Evolutionary conservation across 2,113 vertebrate species (phyloP), one percentile per base, ranked within the genome.

Genomic region (Chinchilla lanigera): DNA sequence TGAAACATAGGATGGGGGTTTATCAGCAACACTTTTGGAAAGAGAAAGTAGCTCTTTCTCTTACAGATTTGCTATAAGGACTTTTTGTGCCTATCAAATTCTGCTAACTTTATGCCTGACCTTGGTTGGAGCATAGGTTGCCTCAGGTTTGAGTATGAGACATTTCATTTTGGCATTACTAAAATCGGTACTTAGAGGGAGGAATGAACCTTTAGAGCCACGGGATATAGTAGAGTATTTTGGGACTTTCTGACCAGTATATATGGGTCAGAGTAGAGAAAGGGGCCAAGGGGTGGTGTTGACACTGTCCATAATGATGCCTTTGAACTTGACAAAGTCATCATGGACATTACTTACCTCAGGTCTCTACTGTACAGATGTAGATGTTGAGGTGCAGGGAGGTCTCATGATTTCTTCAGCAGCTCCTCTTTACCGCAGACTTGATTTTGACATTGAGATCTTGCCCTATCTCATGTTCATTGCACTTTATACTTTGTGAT

Each of bases 241-340:
- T 20, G 4, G 9, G 38, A 22, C 8, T 92, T 89, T 90, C 11
- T 65, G 82, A 85, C 19, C 33, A 82, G 54, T 94, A 90, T 30
- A 56, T 77, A 26, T 60, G 71, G 77, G 26, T 41, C 28, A 88
- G 80, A 80, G 35, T 10, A 47, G 24, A 52, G 50, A 80, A 77
- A 96, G 33, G 41, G 63, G 24, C 44, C 41, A 50, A 80, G 35
- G 20, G 75, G 7, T 12, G 17, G 12, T 16, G 38, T 20, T 82
- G 44, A 10, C 35, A 65, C 83, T 33, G 0, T 78, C 67, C 90
- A 1, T 52, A 71, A 30, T 71, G 16, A 10, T 38, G 35, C 52
- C 44, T 28, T n/a, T 78, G 89, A 93, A 58, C 63, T 91, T 81
- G 77, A 88, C 81, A 92, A 94, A 83, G 69, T 69, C 44, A 3